phyloP scores from a whole-genome alignment of 2,888 invertebrate species.

The Dorcus parallelipipedus region DNA sequence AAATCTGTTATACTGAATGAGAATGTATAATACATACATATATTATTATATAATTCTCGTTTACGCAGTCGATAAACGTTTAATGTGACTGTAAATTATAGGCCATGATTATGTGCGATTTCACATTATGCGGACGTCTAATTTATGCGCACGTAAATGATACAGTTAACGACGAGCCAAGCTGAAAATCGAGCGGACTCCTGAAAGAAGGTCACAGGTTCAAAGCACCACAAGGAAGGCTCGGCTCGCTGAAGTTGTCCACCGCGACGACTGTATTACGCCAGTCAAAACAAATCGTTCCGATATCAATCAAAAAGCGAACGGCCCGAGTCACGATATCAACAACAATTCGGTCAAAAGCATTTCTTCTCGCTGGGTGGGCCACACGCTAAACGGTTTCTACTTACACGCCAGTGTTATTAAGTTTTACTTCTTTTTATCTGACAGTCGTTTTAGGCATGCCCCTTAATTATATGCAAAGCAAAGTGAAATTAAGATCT shows the following conservation, averaged over 20 bases:
- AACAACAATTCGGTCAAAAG: conserved; percentile 3
- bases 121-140: no score
- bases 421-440: neutral
- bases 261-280: neutral
- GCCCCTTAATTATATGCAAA: no score
- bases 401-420: neutral
- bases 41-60: no score
- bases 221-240: neutral
- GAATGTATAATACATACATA: no score
- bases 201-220: neutral
- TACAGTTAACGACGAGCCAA: no score
- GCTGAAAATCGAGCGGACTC: no score
- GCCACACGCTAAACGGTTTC: neutral
- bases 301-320: neutral
- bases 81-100: no score
- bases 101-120: no score
- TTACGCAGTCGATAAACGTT: no score
- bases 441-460: neutral
- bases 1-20: no score
- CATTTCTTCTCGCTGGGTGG: neutral
- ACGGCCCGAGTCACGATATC: neutral
- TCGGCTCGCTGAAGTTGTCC: neutral
- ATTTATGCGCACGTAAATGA: no score
- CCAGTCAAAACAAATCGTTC: conserved; percentile 3
- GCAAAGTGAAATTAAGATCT: no score